Base-by-base conservation (phyloP, 2,888 invertebrate species). In the Caenorhabditis wallacei region DNA sequence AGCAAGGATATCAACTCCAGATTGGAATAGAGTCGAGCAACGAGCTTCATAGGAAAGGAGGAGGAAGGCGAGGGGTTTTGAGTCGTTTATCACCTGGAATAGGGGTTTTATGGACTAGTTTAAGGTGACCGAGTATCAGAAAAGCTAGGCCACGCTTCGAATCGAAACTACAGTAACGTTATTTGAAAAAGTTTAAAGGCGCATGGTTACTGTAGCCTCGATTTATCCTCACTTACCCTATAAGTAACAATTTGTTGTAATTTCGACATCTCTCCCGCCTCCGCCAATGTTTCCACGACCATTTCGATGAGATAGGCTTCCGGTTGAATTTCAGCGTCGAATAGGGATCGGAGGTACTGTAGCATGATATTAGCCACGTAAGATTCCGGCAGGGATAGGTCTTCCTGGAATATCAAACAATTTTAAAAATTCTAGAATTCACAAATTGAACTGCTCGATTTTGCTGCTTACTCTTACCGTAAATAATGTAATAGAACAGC, bases 221-320 rank as follows among this genome's bases (percentile, higher is more conserved):
- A 40, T 40, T 40, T 40, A 8, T 40, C 11, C 16, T 40, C 40
- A 40, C n/a, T n/a, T 40, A 88, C 88, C 64, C 85, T 59, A 78
- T 88, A 88, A 16, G 85, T 87, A 35, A 88, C 85, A 22, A 88
- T 83, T 63, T 88, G 88, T 20, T 87, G 87, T 3, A 88, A 72
- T 54, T 84, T 84, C 4, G 61, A 63, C 82, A 85, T 82, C 48
- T 88, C 84, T 1, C 85, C 85, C 1, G 85, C 86, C 1, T 79
- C 83, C 0, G 83, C 86, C 2, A 88, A 63, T 0, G 84, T 82
- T 24, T 88, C 82, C 11, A 88, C 88, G n/a, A 87, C 71, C 72
- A 87, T 69, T 46, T 88, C 87, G n/a, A 86, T 79, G 16, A 88
- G 80, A 69, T 88, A 88, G 1, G 85, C 80, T 51, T 82, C 82